Percentiles rank a stretch among this genome's conserved stretches.
These are phyloP conservation scores for Enteromius thamalakanensis DNA, from an alignment of 2,797 vertebrate species.

Conservation along the genomic window DNA sequence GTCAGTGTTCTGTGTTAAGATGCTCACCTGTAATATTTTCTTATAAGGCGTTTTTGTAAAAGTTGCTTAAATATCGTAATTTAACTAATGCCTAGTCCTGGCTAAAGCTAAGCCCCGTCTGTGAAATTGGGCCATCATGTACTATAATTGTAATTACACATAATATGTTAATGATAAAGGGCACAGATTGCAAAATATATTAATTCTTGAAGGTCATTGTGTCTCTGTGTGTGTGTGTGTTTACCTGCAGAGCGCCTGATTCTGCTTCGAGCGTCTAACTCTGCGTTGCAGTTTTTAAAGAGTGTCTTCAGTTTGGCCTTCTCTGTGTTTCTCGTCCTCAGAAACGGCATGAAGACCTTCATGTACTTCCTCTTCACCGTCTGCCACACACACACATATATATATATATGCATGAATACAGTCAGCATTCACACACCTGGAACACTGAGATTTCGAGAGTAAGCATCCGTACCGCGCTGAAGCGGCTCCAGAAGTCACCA, in stretches of 20 bases:
- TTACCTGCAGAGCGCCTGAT: slow-evolving; percentile 57
- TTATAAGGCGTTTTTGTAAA: too few relatives aligned
- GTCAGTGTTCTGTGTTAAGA: too few relatives aligned
- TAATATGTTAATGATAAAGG: background rate
- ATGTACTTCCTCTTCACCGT: slow-evolving; percentile 62
- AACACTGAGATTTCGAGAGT: background rate
- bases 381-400: slow-evolving; percentile 51
- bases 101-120: too few relatives aligned
- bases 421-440: background rate
- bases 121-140: background rate
- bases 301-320: slow-evolving; percentile 60
- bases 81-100: too few relatives aligned
- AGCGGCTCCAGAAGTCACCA: slow-evolving; percentile 59
- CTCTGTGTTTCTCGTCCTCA: slow-evolving; percentile 58
- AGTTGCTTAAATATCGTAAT: too few relatives aligned
- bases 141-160: background rate
- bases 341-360: slow-evolving; percentile 59
- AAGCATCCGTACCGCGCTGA: slow-evolving; percentile 58
- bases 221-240: background rate
- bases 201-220: background rate
- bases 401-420: slow-evolving; percentile 14
- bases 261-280: background rate
- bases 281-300: slow-evolving; percentile 51
- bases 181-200: background rate
- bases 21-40: too few relatives aligned